Conservation (phyloP, 2,888 invertebrate species). For the Morpho deidamia region DNA sequence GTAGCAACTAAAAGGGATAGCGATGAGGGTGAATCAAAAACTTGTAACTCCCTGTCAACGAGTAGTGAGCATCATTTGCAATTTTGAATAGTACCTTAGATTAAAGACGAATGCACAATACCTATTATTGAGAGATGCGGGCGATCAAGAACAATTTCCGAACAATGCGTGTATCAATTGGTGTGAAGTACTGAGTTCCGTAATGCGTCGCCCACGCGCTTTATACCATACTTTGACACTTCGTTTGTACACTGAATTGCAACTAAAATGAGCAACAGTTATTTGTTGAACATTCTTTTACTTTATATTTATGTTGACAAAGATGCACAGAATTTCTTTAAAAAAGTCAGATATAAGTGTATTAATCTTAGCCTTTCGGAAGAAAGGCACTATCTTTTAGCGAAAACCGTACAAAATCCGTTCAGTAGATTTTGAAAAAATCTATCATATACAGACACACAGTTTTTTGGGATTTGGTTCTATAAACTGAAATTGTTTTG, state of each 20-base stretch:
- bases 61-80: not conserved
- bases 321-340: too few relatives aligned
- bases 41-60: not conserved
- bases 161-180: conserved; percentile 39
- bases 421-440: too few relatives aligned
- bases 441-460: too few relatives aligned
- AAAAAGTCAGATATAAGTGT: too few relatives aligned
- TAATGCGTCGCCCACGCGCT: conserved; percentile 22
- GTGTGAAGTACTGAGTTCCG: conserved; percentile 40
- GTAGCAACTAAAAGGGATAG: not conserved
- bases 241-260: not conserved
- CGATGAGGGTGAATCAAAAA: not conserved
- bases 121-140: conserved; percentile 31
- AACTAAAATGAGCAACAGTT: not conserved
- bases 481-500: too few relatives aligned
- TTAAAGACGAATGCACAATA: conserved; percentile 5
- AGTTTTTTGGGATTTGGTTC: too few relatives aligned
- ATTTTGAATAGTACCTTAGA: conserved; percentile 3
- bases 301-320: too few relatives aligned
- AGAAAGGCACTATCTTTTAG: too few relatives aligned
- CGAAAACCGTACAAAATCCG: too few relatives aligned
- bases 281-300: too few relatives aligned
- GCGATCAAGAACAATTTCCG: conserved; percentile 34
- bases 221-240: conserved; percentile 5
- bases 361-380: too few relatives aligned